Conservation (phyloP, 2,888 invertebrate species). For the Chalcis sispes region DNA sequence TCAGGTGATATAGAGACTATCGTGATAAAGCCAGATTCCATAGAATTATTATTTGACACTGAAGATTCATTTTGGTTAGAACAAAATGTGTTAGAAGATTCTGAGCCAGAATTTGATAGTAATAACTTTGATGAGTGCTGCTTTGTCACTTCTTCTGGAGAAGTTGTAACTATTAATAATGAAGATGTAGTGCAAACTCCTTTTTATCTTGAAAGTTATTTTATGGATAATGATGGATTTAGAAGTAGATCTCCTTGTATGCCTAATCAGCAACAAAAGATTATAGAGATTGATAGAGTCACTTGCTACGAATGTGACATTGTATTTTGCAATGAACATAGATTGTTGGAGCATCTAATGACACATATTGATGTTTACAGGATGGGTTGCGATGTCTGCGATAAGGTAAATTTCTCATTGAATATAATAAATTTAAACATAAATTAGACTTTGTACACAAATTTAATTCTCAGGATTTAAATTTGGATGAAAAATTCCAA, state of each 20-base stretch:
- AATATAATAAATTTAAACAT: neutral
- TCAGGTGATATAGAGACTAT: slow-evolving; percentile 57
- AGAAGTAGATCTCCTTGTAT: slow-evolving; percentile 40
- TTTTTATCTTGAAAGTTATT: slow-evolving; percentile 59
- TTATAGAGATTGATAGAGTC: slow-evolving; percentile 54
- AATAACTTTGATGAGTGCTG: slow-evolving; percentile 39
- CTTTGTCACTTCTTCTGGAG: slow-evolving; percentile 51
- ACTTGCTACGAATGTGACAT: slow-evolving; percentile 57
- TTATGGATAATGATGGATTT: slow-evolving; percentile 50
- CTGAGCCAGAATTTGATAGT: slow-evolving; percentile 9
- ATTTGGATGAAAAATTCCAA: slow-evolving; percentile 60
- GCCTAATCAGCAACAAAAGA: slow-evolving; percentile 29
- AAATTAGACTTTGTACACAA: neutral
- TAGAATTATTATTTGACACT: slow-evolving; percentile 48
- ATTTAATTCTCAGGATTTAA: slow-evolving; percentile 56
- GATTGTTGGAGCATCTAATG: slow-evolving; percentile 57
- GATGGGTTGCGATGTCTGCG: slow-evolving; percentile 59
- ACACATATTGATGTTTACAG: slow-evolving; percentile 58
- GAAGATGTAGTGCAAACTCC: slow-evolving; percentile 58
- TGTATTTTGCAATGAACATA: slow-evolving; percentile 58
- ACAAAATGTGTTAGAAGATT: slow-evolving; percentile 37
- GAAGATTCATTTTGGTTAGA: slow-evolving; percentile 48
- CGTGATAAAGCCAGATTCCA: slow-evolving; percentile 58
- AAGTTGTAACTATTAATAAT: slow-evolving; percentile 52
- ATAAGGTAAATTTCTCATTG: slow-evolving; percentile 48